Evolutionary conservation across 2,797 vertebrate genomes (phyloP).

Genomic region (Nyctibius grandis): DNA sequence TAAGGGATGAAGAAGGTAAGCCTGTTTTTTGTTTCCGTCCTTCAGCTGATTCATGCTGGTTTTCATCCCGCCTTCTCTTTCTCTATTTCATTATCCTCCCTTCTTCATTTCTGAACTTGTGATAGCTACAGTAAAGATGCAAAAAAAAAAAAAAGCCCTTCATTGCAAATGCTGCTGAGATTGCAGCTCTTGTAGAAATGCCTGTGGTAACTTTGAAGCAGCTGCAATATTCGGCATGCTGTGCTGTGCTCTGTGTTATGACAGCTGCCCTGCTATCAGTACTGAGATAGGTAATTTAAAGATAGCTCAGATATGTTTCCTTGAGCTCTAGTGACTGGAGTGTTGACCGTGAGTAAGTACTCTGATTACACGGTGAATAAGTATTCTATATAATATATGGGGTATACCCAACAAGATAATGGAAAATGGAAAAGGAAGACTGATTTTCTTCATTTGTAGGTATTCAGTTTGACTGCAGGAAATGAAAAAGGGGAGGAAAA

Average conservation of each 20-base stretch:
- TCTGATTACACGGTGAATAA: slow-evolving; percentile 31
- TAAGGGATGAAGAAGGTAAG: neutral
- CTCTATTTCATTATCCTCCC: neutral
- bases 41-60: neutral
- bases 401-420: neutral
- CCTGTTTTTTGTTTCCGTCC: neutral
- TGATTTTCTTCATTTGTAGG: neutral
- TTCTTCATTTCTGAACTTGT: neutral
- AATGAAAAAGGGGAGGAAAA: slow-evolving; percentile 18
- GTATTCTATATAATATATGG: neutral
- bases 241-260: neutral
- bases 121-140: neutral
- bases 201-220: neutral
- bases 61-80: neutral
- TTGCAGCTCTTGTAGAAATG: neutral
- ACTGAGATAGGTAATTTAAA: slow-evolving; percentile 34
- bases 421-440: neutral
- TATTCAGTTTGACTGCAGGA: neutral
- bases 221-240: neutral
- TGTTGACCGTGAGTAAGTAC: slow-evolving; percentile 33
- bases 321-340: neutral
- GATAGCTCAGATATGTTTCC: slow-evolving; percentile 35
- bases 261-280: slow-evolving; percentile 8
- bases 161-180: neutral
- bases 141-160: no score